Evolutionary conservation across 2,888 invertebrate species (phyloP).

Genomic region (Adineta ricciae): DNA sequence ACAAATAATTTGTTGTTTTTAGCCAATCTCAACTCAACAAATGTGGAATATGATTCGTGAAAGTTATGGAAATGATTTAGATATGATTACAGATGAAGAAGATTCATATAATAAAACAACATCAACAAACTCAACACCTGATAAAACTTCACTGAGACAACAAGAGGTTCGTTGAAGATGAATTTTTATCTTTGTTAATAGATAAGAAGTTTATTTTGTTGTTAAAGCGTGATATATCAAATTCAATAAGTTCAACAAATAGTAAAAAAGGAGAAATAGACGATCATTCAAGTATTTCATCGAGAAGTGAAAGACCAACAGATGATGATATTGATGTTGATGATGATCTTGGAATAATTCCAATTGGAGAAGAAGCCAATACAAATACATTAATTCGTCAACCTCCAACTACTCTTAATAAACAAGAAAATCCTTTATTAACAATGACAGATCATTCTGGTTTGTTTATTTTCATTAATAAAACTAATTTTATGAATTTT

Average conservation of each 20-base stretch:
- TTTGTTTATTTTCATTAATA: neutral
- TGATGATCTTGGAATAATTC: neutral
- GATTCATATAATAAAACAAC: conserved; percentile 44
- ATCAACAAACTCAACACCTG: neutral
- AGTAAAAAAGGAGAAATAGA: neutral
- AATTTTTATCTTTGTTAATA: neutral
- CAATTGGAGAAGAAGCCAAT: neutral
- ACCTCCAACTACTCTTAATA: neutral
- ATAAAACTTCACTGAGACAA: neutral
- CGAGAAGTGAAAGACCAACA: neutral
- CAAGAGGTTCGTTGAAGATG: neutral
- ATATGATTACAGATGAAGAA: conserved; percentile 66
- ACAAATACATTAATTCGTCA: neutral
- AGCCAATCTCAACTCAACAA: conserved; percentile 68
- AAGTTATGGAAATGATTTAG: conserved; percentile 83
- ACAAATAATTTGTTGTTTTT: neutral
- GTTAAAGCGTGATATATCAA: neutral
- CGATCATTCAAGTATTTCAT: neutral
- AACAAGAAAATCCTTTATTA: neutral
- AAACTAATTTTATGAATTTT: no score
- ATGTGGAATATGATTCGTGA: conserved; percentile 83
- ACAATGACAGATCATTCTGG: neutral
- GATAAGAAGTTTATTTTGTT: neutral
- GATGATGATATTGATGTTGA: neutral
- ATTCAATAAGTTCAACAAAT: neutral